These are phyloP conservation scores for Egretta garzetta DNA, from an alignment of 2,113 vertebrate species.

Conservation along the genomic window DNA sequence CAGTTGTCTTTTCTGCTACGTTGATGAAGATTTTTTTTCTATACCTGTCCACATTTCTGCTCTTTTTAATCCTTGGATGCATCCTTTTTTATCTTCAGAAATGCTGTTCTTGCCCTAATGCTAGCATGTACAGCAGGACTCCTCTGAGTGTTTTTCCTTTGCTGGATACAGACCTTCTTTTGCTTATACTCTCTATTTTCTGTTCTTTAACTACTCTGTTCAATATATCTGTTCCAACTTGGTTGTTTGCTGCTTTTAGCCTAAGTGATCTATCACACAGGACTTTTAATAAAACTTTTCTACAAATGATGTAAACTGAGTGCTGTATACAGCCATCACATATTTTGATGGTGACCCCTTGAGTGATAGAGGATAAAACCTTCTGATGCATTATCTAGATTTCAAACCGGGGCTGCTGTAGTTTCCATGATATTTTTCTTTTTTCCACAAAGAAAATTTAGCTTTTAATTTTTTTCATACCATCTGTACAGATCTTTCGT, in stretches of 20 bases:
- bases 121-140: not conserved
- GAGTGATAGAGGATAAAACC: not conserved
- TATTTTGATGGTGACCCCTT: not conserved
- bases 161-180: not conserved
- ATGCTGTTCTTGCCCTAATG: not conserved
- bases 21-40: not conserved
- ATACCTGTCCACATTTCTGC: not conserved
- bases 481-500: not conserved
- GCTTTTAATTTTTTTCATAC: not conserved
- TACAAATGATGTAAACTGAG: not conserved
- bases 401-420: not conserved
- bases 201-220: not conserved
- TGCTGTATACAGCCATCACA: not conserved
- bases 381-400: not conserved
- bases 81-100: not conserved
- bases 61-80: not conserved
- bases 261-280: not conserved
- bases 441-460: not conserved
- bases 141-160: not conserved
- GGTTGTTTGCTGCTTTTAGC: not conserved
- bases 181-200: not conserved
- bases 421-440: not conserved
- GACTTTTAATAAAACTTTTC: not conserved
- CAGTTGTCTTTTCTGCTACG: not conserved
- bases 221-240: not conserved